A percentile compares a stretch with the other conserved stretches of the same genome.
Evolutionary conservation across 2,113 vertebrate species (phyloP).

Genomic region (Zapornia atra): DNA sequence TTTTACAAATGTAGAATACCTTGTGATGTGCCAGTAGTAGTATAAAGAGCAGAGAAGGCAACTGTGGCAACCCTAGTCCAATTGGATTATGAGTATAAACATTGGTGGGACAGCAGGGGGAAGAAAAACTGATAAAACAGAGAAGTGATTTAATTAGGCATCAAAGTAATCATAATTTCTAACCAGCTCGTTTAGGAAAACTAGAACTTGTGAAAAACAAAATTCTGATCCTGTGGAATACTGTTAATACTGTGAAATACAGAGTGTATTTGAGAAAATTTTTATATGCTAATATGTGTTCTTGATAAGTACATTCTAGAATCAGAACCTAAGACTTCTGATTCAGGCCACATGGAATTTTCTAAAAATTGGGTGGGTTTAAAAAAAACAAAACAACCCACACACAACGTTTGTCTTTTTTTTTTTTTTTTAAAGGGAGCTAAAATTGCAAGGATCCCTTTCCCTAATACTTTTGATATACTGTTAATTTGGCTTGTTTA

Average conservation of each 20-base stretch:
- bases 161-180: background rate
- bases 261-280: background rate
- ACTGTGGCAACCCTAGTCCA: background rate
- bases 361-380: background rate
- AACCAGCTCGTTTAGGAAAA: background rate
- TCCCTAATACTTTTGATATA: background rate
- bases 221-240: background rate
- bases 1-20: background rate
- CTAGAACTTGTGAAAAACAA: background rate
- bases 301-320: background rate
- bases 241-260: background rate
- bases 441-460: background rate
- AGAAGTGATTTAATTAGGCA: background rate
- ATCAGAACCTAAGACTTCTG: background rate
- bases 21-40: background rate
- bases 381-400: no score
- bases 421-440: background rate
- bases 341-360: background rate
- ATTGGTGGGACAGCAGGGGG: fast-evolving
- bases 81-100: background rate
- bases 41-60: background rate
- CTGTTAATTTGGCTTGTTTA: background rate
- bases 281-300: background rate
- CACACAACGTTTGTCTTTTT: background rate
- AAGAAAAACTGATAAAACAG: background rate